Percentiles rank a stretch among this genome's conserved stretches.
Evolutionary conservation across 2,888 invertebrate genomes (phyloP).

Genomic region (Pheosia gnoma): DNA sequence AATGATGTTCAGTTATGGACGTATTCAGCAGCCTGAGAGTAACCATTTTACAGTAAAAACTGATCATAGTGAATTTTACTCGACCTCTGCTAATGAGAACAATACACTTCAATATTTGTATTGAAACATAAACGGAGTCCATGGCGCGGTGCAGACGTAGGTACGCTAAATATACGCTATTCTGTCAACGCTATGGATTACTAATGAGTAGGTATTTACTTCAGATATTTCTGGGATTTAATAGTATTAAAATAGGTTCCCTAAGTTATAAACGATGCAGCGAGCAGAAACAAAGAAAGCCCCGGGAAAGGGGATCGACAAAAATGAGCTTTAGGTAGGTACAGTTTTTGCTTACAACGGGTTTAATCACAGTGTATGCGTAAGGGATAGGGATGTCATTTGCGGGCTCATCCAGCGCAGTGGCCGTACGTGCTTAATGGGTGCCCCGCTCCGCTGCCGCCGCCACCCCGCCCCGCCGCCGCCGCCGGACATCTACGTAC

Average conservation of each 20-base stretch:
- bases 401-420: background rate
- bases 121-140: conserved; percentile 31
- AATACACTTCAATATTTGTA: conserved; percentile 28
- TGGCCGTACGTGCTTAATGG: background rate
- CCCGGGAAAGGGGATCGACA: background rate
- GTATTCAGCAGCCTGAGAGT: no score
- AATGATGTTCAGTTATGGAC: no score
- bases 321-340: background rate
- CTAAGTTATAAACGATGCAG: background rate
- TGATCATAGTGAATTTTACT: background rate
- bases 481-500: background rate
- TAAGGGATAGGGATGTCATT: background rate
- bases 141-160: conserved; percentile 34
- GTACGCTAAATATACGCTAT: conserved; percentile 42
- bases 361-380: background rate
- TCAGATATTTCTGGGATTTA: conserved; percentile 20
- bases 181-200: conserved; percentile 38
- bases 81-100: conserved; percentile 3
- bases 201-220: conserved; percentile 32
- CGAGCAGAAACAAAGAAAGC: background rate
- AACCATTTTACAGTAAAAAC: background rate
- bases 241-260: conserved; percentile 5
- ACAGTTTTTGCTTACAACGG: background rate
- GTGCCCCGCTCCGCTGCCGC: no score
- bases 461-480: background rate